phyloP scores from a whole-genome alignment of 1,140 invertebrate species.

The Ceratosolen fusciceps region DNA sequence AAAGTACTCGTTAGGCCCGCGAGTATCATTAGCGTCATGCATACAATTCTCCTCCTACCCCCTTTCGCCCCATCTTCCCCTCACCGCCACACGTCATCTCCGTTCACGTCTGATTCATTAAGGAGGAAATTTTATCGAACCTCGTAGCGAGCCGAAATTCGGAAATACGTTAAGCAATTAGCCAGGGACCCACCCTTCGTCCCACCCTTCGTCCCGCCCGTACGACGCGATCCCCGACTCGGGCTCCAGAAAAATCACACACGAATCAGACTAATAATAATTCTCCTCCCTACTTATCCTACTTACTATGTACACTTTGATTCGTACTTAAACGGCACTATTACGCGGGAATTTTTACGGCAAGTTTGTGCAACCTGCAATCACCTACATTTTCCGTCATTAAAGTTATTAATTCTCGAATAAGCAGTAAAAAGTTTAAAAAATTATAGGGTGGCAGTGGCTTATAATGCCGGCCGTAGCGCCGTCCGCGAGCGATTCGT shows the following conservation, averaged over 20 bases:
- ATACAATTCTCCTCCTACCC: not conserved
- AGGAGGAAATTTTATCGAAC: not conserved
- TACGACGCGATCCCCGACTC: no score
- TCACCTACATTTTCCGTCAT: not conserved
- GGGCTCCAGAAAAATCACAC: no score
- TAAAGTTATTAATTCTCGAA: not conserved
- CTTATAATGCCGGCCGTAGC: not conserved
- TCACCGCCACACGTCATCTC: not conserved
- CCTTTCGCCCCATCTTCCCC: no score
- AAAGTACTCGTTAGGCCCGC: conserved; percentile 13
- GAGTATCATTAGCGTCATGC: not conserved
- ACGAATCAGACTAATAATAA: no score
- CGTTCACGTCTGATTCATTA: not conserved
- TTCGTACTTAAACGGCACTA: not conserved
- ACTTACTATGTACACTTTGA: not conserved
- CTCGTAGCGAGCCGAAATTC: no score
- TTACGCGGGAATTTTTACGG: not conserved
- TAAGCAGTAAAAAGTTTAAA: not conserved
- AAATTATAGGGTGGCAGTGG: not conserved
- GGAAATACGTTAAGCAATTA: no score
- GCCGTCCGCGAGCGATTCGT: not conserved
- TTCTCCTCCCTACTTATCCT: no score
- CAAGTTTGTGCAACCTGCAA: not conserved
- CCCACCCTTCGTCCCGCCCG: no score
- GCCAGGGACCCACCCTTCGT: no score